Conservation (phyloP, 2,113 vertebrate genomes). For the Myocastor coypus region DNA sequence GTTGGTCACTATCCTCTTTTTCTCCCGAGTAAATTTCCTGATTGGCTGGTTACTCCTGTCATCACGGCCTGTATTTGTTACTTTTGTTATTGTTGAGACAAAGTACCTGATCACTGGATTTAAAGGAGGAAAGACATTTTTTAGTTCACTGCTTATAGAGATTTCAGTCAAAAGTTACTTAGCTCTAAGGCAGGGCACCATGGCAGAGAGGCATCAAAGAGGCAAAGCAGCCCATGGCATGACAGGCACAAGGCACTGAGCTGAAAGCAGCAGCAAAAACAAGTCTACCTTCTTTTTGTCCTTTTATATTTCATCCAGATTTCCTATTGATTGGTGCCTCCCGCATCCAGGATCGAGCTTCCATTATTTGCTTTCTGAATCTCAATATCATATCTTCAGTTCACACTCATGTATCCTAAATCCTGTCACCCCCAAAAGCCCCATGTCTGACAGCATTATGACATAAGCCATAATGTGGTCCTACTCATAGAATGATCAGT, state of each 20-base stretch:
- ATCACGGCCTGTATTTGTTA: not conserved
- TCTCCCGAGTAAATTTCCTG: not conserved
- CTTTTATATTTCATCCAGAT: not conserved
- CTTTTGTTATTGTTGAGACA: not conserved
- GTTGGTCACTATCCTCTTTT: not conserved
- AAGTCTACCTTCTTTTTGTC: not conserved
- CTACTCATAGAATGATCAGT: accelerated
- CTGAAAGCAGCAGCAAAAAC: not conserved
- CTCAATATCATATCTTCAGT: not conserved
- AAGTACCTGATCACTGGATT: not conserved
- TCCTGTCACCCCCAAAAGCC: not conserved
- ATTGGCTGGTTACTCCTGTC: not conserved
- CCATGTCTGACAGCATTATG: not conserved
- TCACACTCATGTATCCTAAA: not conserved
- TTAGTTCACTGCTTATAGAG: not conserved
- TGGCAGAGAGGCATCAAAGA: not conserved
- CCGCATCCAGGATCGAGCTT: not conserved
- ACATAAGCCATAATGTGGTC: not conserved
- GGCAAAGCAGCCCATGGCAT: not conserved
- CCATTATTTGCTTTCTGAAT: not conserved
- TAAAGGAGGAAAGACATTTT: not conserved
- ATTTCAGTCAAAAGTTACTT: not conserved
- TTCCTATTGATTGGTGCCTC: not conserved
- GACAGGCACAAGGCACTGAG: not conserved
- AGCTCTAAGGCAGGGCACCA: not conserved